Evolutionary conservation across 2,888 invertebrate species (phyloP).

Genomic region (Netelia virgata): DNA sequence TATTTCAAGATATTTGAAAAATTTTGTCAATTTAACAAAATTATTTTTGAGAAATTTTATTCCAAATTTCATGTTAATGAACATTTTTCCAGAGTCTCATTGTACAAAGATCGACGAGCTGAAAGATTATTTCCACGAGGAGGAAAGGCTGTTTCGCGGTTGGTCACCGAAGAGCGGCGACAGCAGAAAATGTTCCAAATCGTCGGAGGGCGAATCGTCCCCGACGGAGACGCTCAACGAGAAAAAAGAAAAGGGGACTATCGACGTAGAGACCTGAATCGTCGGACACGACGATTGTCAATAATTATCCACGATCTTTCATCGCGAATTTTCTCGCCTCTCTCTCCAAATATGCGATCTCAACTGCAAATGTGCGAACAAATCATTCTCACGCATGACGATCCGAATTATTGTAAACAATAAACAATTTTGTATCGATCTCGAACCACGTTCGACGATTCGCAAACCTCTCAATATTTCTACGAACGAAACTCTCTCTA

Average conservation of each 20-base stretch:
- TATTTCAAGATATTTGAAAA: background rate
- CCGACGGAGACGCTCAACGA: background rate
- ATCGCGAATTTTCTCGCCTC: background rate
- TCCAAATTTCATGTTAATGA: slow-evolving; percentile 12
- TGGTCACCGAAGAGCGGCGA: slow-evolving; percentile 63
- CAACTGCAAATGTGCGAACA: too few species aligned
- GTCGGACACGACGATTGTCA: background rate
- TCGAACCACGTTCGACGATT: background rate
- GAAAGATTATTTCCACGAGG: slow-evolving; percentile 78
- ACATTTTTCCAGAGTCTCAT: slow-evolving; percentile 72
- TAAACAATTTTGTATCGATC: slow-evolving; percentile 9
- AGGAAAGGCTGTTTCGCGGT: slow-evolving; percentile 76
- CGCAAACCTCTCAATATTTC: too few species aligned
- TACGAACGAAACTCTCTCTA: too few species aligned
- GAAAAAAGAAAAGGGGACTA: background rate
- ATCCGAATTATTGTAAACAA: too few species aligned
- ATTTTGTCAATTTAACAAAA: background rate
- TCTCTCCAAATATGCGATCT: background rate
- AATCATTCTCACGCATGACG: too few species aligned
- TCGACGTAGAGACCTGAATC: slow-evolving; percentile 11
- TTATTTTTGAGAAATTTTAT: background rate
- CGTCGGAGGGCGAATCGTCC: slow-evolving; percentile 41
- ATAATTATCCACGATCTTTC: slow-evolving; percentile 1
- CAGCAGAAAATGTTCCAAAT: slow-evolving; percentile 44
- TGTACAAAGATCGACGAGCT: slow-evolving; percentile 74